Percentiles rank a stretch among this genome's conserved stretches.
These are phyloP conservation scores for Drosophila funebris DNA, from an alignment of 1,140 invertebrate species.

Conservation along the genomic window DNA sequence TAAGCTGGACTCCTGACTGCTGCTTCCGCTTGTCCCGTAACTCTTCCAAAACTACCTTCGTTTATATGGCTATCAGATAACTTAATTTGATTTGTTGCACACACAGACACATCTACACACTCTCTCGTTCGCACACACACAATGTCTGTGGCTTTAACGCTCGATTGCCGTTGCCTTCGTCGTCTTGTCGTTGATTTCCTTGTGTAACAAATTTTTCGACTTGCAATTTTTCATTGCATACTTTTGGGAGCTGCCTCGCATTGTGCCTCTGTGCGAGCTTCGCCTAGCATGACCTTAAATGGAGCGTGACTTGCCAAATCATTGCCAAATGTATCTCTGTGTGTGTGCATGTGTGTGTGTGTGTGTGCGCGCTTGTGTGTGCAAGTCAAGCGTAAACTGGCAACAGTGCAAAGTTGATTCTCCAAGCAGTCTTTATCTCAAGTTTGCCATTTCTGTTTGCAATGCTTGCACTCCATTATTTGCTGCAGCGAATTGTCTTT, in stretches of 20 bases:
- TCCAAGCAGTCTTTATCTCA: slow-evolving; percentile 21
- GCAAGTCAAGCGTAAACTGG: slow-evolving; percentile 14
- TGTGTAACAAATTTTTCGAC: slow-evolving; percentile 41
- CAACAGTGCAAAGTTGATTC: slow-evolving; percentile 4
- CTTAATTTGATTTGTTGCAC: slow-evolving; percentile 73
- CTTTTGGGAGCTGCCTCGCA: slow-evolving; percentile 39
- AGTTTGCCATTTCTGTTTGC: slow-evolving; percentile 15
- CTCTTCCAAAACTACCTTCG: slow-evolving; percentile 38
- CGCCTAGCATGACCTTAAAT: slow-evolving; percentile 27
- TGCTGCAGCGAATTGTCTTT: slow-evolving; percentile 6
- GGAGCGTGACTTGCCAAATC: slow-evolving; percentile 45
- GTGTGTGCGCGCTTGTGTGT: too few species aligned
- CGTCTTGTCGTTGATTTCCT: slow-evolving; percentile 13
- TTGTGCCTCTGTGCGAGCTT: background rate
- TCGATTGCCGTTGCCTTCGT: slow-evolving; percentile 52
- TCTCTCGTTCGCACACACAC: background rate
- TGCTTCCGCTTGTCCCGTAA: slow-evolving; percentile 8
- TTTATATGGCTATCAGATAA: slow-evolving; percentile 69
- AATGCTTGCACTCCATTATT: slow-evolving; percentile 10
- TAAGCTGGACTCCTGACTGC: background rate
- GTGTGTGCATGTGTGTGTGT: slow-evolving; percentile 14
- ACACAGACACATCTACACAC: slow-evolving; percentile 28
- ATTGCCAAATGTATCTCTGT: slow-evolving; percentile 7
- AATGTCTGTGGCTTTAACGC: slow-evolving; percentile 54
- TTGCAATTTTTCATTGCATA: slow-evolving; percentile 72